phyloP scores from a whole-genome alignment of 2,113 vertebrate genomes.

The Terrapene triunguis region DNA sequence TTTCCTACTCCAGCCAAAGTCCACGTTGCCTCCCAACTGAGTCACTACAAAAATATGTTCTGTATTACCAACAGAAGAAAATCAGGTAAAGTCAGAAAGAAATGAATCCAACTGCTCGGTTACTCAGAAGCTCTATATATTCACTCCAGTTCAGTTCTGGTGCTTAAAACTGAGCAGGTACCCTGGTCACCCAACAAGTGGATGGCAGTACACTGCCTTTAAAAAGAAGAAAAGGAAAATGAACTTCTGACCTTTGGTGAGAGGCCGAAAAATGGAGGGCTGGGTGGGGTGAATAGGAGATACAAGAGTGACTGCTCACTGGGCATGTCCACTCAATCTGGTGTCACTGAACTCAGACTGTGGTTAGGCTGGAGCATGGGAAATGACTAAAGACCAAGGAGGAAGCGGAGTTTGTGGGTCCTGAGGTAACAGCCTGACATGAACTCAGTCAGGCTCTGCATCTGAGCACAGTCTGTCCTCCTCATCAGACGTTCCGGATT shows the following conservation, averaged over 20 bases:
- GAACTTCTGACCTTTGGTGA: background rate
- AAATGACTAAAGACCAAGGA: background rate
- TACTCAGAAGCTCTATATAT: background rate
- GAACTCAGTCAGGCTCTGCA: accelerated
- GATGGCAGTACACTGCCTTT: background rate
- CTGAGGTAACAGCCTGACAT: background rate
- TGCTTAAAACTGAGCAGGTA: background rate
- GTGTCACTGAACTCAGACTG: background rate
- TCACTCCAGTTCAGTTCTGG: background rate
- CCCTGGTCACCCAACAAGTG: background rate
- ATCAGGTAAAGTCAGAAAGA: conserved; percentile 10
- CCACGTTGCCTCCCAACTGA: conserved; percentile 16
- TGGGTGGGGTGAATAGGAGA: background rate
- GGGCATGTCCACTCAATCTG: background rate
- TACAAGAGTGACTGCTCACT: background rate
- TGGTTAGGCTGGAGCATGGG: background rate
- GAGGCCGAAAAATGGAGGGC: background rate
- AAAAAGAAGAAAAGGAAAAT: background rate
- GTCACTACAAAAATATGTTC: conserved; percentile 16
- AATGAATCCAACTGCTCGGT: conserved; percentile 20
- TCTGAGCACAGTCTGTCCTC: background rate
- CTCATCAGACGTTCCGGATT: background rate
- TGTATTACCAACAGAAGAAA: conserved; percentile 45
- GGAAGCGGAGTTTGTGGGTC: background rate
- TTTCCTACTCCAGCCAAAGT: background rate